Evolutionary conservation across 2,113 vertebrate genomes (phyloP).

Genomic region (Rhinoderma darwinii): DNA sequence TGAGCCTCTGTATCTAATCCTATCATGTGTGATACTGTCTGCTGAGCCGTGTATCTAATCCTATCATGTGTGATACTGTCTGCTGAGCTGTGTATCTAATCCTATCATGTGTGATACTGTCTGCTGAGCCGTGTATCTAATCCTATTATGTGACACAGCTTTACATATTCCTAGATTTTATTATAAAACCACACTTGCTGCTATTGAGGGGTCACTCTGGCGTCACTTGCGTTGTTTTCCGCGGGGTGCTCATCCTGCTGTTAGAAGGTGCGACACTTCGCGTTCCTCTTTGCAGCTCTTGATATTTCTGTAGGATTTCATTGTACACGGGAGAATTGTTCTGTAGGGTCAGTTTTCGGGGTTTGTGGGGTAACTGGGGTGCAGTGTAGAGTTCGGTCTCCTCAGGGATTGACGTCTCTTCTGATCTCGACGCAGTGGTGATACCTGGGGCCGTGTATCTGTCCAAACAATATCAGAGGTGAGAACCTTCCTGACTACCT

Average conservation of each 20-base stretch:
- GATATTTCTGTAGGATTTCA: slow-evolving; percentile 61
- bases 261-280: neutral
- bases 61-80: neutral
- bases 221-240: too few species aligned
- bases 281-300: slow-evolving; percentile 34
- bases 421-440: neutral
- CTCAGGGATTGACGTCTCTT: slow-evolving; percentile 50
- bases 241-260: slow-evolving; percentile 13
- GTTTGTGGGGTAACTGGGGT: slow-evolving; percentile 60
- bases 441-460: slow-evolving; percentile 53
- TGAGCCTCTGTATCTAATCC: neutral
- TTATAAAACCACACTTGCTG: neutral
- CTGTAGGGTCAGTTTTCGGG: slow-evolving; percentile 50
- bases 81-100: neutral
- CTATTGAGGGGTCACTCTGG: neutral
- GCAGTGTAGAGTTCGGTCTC: slow-evolving; percentile 5
- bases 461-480: neutral
- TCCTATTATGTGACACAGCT: neutral
- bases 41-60: neutral
- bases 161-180: neutral
- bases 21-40: neutral
- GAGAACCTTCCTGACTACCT: too few species aligned
- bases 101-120: too few species aligned
- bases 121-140: neutral
- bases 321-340: slow-evolving; percentile 42